Base-by-base conservation (phyloP, 2,797 vertebrate species). In the Dryobates pubescens region DNA sequence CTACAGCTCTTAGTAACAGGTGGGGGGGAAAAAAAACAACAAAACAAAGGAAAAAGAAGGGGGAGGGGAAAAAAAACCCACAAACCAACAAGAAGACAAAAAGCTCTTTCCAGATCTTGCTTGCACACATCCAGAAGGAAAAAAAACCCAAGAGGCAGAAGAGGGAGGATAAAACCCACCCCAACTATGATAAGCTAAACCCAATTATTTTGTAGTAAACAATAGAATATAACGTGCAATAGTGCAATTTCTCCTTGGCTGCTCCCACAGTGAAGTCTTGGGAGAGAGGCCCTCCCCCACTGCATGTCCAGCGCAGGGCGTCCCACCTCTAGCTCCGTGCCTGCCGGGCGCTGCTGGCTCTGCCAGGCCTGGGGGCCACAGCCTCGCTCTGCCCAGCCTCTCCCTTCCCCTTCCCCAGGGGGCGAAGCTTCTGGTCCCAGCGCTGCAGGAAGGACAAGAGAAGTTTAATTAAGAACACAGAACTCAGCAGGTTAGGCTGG, bases 171-270 rank as follows among this genome's bases (percentile, higher is more conserved):
- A 98, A 97, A 95, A 97, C 41, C 41, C 15, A 97, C 94, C 97
- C 41, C 41, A 16, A 96, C 97, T 98, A 98, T 96, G 97, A 97
- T 98, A 97, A 98, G 97, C 98, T 97, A 98, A 96, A 98, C 92
- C 96, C 49, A 16, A 95, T 90, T 88, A 97, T 94, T 95, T 95
- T 88, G 93, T 94, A 98, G 97, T 97, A 98, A 98, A 98, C 96
- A 97, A 97, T 97, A 98, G 96, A 97, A 97, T 96, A 97, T 96
- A 98, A 98, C 97, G 98, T 98, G 98, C 98, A 98, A 99, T 99
- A 98, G 99, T 99, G 99, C 99, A 99, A 99, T 98, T 98, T 98
- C 97, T 97, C 96, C 98, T 98, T 97, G 94, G 96, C 96, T 96
- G 97, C 96, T 97, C 95, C 97, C 96, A 94, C 91, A 96, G 95